Conservation (phyloP, 2,888 invertebrate species). For the Lamproptera curius region DNA sequence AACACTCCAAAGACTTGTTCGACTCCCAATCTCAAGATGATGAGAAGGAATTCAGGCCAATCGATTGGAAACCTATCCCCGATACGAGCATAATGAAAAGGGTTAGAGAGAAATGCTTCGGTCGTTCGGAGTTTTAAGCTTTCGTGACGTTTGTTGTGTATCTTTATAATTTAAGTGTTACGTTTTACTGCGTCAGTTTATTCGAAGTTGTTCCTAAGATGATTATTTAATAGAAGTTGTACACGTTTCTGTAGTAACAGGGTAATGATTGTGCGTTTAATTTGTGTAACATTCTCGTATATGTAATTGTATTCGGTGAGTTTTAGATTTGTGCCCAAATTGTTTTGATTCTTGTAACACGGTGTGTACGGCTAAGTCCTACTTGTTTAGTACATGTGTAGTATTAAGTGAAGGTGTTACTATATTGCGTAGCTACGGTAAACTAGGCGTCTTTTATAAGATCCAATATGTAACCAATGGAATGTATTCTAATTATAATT, state of each 20-base stretch:
- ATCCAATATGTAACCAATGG: neutral
- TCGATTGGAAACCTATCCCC: slow-evolving; percentile 57
- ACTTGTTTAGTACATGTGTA: slow-evolving; percentile 2
- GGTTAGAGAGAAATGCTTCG: slow-evolving; percentile 58
- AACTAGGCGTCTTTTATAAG: slow-evolving; percentile 14
- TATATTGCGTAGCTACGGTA: slow-evolving; percentile 7
- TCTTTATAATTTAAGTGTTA: slow-evolving; percentile 20
- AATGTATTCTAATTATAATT: neutral
- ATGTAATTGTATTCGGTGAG: slow-evolving; percentile 4
- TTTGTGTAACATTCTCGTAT: slow-evolving; percentile 31
- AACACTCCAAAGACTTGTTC: slow-evolving; percentile 60
- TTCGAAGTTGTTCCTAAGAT: slow-evolving; percentile 29
- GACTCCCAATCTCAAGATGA: slow-evolving; percentile 60
- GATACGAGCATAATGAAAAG: slow-evolving; percentile 56
- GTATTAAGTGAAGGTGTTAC: slow-evolving; percentile 8
- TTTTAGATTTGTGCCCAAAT: neutral
- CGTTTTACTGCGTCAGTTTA: slow-evolving; percentile 22
- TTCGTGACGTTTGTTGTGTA: slow-evolving; percentile 2
- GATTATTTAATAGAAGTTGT: slow-evolving; percentile 36
- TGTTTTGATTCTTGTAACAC: slow-evolving; percentile 2
- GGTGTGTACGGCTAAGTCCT: slow-evolving; percentile 3
- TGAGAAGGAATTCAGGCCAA: slow-evolving; percentile 42
- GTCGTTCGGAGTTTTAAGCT: slow-evolving; percentile 43
- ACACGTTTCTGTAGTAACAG: slow-evolving; percentile 56
- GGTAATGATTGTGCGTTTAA: slow-evolving; percentile 46